Base-by-base conservation (phyloP, 2,888 invertebrate genomes). In the Euphydryas editha region DNA sequence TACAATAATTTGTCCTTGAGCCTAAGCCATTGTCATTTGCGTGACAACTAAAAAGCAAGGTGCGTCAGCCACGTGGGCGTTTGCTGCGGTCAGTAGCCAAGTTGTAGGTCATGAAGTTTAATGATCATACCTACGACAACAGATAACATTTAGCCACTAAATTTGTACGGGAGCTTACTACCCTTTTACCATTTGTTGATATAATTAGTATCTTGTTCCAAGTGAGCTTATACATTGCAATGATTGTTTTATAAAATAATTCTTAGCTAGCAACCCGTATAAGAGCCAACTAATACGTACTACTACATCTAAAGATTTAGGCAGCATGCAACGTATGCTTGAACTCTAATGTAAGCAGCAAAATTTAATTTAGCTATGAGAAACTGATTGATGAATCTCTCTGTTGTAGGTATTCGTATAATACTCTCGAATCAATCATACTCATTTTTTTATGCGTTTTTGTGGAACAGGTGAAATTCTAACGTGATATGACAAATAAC, bases 21-120 rank as follows among this genome's bases (percentile, higher is more conserved):
- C 55, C 63, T 55, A 68, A 62, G 63, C 72, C 69, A 72, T 70
- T 72, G 73, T 75, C 72, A 66, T 69, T 70, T 68, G 68, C 72
- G 67, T 75, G 75, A 73, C 73, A 74, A 56, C 66, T 75, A 73
- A 73, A 72, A 74, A 56, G 67, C 70, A 65, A 69, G 71, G 72
- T 73, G 72, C 72, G 73, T 72, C 69, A 72, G 68, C 17, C 68
- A 62, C 67, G 75, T 71, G 75, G 74, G 72, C 64, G 72, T 65
- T 8, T 54, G 67, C 58, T 68, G 70, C 66, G 66, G 67, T 59
- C 70, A 55, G 68, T 55, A 70, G 72, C 70, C 66, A 70, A 72
- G 56, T 73, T 71, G 68, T 72, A 72, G 73, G 69, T 73, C 68
- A 65, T 68, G 72, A 65, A 68, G 69, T 71, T 68, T 54, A 63